phyloP scores from a whole-genome alignment of 2,888 invertebrate species.

The Fabriciana adippe region DNA sequence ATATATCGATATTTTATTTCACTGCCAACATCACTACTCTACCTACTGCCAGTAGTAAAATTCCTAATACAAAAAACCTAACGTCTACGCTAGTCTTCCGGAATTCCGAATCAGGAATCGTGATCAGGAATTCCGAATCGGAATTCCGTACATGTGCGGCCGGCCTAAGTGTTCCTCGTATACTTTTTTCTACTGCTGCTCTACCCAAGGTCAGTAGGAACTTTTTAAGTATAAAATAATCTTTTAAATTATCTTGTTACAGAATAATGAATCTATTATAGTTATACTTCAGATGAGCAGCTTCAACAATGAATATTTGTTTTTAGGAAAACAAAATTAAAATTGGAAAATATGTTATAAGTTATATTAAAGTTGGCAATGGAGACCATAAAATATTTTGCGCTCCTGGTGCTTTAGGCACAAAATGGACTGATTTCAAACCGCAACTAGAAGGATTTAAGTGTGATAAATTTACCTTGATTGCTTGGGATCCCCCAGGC shows the following conservation, averaged over 20 bases:
- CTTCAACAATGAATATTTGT: not conserved
- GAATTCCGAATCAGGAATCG: too few relatives aligned
- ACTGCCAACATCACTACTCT: too few relatives aligned
- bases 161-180: constrained; percentile 41
- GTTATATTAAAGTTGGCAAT: constrained; percentile 83
- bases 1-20: too few relatives aligned
- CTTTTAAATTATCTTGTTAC: not conserved
- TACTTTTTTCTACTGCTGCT: constrained; percentile 46
- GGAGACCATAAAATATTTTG: constrained; percentile 85
- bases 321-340: constrained; percentile 84
- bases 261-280: too few relatives aligned
- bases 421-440: constrained; percentile 91
- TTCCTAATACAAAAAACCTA: too few relatives aligned
- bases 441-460: constrained; percentile 88
- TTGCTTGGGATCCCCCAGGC: constrained; percentile 94
- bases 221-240: not conserved
- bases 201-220: constrained; percentile 46
- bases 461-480: constrained; percentile 82
- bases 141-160: too few relatives aligned
- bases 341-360: constrained; percentile 81
- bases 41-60: too few relatives aligned
- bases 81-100: too few relatives aligned
- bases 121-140: too few relatives aligned
- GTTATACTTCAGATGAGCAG: too few relatives aligned
- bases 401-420: constrained; percentile 91